These are phyloP conservation scores for Griposia aprilina DNA, from an alignment of 2,888 invertebrate genomes.

Conservation along the genomic window DNA sequence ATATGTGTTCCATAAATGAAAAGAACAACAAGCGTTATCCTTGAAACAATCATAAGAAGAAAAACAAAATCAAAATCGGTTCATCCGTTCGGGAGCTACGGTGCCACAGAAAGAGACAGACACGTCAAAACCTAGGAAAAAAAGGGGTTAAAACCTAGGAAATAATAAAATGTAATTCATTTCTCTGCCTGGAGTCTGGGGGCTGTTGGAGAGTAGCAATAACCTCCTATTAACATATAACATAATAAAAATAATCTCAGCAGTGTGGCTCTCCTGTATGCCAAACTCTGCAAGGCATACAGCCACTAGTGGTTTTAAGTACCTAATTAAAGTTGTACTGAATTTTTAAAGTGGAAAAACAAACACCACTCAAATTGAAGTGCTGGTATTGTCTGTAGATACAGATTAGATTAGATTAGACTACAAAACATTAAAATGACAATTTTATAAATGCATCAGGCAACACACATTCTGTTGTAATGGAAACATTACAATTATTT, in stretches of 20 bases:
- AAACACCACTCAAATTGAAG: conserved; percentile 7
- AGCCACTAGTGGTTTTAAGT: not conserved
- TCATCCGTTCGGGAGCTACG: no score
- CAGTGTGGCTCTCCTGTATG: not conserved
- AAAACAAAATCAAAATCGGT: no score
- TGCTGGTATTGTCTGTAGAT: conserved; percentile 1
- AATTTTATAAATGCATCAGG: conserved; percentile 5
- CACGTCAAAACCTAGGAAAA: no score
- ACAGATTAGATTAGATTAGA: conserved; percentile 42
- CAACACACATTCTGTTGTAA: not conserved
- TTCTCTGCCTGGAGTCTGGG: not conserved
- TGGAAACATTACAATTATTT: conserved; percentile 15
- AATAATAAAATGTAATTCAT: not conserved
- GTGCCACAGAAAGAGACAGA: no score
- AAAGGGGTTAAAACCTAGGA: no score
- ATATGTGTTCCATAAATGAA: not conserved
- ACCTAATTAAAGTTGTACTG: not conserved
- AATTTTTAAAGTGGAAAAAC: conserved; percentile 3
- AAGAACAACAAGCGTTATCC: not conserved
- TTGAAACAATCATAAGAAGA: not conserved
- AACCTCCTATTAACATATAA: not conserved
- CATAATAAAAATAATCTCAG: not conserved
- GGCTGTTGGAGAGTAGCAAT: not conserved
- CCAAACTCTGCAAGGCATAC: not conserved
- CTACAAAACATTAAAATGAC: not conserved